Percentiles rank a stretch among this genome's conserved stretches.
Evolutionary conservation across 2,113 vertebrate species (phyloP).

Genomic region (Lasiurus cinereus): DNA sequence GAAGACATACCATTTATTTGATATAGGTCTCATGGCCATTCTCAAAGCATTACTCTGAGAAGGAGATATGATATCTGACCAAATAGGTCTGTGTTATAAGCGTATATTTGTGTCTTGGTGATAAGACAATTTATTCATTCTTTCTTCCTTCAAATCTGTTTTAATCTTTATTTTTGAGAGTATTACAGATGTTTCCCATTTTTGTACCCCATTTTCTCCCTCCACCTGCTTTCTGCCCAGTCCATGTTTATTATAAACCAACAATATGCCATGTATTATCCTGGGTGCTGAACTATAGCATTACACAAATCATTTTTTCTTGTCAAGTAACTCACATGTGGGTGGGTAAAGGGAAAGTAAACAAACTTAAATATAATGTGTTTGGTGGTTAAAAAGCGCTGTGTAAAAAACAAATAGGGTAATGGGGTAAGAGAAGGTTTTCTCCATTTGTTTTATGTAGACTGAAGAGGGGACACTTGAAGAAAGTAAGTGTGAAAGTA

Average conservation of each 20-base stretch:
- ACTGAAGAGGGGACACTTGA: background rate
- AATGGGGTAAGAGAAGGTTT: background rate
- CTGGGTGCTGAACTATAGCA: conserved; percentile 58
- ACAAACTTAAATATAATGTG: background rate
- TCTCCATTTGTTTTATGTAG: background rate
- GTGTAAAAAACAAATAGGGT: background rate
- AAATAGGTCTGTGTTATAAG: background rate
- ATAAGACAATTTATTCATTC: background rate
- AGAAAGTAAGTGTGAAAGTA: background rate
- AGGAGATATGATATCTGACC: background rate
- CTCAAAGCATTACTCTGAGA: background rate
- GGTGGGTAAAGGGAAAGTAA: background rate
- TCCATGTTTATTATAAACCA: background rate
- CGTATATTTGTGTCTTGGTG: background rate
- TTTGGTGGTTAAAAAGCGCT: background rate
- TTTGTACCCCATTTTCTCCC: too few relatives aligned
- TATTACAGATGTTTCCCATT: too few relatives aligned
- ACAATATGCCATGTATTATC: conserved; percentile 11
- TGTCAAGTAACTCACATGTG: background rate
- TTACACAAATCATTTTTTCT: background rate
- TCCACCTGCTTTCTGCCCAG: too few relatives aligned
- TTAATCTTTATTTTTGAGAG: too few relatives aligned
- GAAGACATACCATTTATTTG: background rate
- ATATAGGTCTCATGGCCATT: background rate
- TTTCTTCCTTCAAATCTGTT: background rate